A percentile compares a stretch with the other conserved stretches of the same genome.
Conservation (phyloP, 2,888 invertebrate genomes). For the Aquatica leii region DNA sequence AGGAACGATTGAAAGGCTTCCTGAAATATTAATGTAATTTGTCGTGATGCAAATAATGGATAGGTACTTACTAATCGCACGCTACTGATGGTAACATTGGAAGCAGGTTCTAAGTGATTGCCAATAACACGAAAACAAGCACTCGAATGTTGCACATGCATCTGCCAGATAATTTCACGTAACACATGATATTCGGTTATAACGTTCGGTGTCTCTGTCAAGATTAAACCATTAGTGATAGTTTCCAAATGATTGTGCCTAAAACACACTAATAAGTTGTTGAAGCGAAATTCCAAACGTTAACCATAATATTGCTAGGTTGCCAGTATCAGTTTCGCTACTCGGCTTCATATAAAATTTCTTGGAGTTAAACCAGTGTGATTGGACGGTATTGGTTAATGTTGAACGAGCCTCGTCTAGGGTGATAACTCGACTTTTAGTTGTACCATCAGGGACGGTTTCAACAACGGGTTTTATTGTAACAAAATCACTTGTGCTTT, state of each 20-base stretch:
- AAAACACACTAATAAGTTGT: background rate
- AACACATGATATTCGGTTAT: slow-evolving; percentile 58
- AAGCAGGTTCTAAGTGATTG: slow-evolving; percentile 48
- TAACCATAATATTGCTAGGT: slow-evolving; percentile 54
- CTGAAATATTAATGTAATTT: background rate
- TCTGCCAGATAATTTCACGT: slow-evolving; percentile 57
- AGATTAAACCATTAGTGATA: slow-evolving; percentile 48
- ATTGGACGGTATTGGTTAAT: slow-evolving; percentile 50
- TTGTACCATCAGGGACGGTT: no score
- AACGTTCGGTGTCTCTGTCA: slow-evolving; percentile 46
- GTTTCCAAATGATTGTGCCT: slow-evolving; percentile 53
- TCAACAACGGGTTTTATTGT: no score
- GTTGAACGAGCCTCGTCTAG: slow-evolving; percentile 37
- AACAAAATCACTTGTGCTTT: no score
- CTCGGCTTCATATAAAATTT: slow-evolving; percentile 46
- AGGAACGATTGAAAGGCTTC: slow-evolving; percentile 46
- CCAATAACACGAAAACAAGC: slow-evolving; percentile 50
- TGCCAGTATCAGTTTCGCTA: slow-evolving; percentile 51
- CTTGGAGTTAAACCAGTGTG: slow-evolving; percentile 52
- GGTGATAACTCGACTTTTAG: no score
- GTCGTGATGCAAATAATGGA: background rate
- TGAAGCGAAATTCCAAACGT: background rate
- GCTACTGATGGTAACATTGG: slow-evolving; percentile 55
- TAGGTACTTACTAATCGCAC: slow-evolving; percentile 33
- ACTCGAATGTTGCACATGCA: slow-evolving; percentile 52